A percentile compares a stretch with the other conserved stretches of the same genome.
Evolutionary conservation across 2,888 invertebrate species (phyloP).

Genomic region (Neria commutata): DNA sequence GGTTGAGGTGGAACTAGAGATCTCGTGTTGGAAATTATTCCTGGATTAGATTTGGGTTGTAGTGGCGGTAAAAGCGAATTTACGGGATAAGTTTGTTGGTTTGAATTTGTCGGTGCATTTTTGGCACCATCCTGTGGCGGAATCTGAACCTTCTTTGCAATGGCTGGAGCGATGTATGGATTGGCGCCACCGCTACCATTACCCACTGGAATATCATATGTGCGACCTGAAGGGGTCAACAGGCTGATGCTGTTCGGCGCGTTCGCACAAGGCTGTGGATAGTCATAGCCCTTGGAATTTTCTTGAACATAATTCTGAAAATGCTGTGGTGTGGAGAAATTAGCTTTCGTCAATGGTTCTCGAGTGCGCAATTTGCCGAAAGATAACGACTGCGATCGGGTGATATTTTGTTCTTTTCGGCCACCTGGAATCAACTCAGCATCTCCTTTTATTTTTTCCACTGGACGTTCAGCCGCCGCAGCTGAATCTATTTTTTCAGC

Average conservation of each 20-base stretch:
- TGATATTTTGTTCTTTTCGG: conserved; percentile 39
- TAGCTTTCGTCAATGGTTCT: conserved; percentile 46
- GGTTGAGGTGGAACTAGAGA: conserved; percentile 24
- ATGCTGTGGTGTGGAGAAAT: conserved; percentile 49
- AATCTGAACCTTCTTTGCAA: conserved; percentile 45
- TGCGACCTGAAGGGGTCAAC: conserved; percentile 52
- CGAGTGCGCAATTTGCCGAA: conserved; percentile 30
- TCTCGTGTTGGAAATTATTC: background rate
- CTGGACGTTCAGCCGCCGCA: conserved; percentile 36
- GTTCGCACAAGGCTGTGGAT: conserved; percentile 38
- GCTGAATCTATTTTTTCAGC: conserved; percentile 25
- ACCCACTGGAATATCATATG: conserved; percentile 50
- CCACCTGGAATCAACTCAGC: conserved; percentile 52
- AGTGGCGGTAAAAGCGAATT: conserved; percentile 37
- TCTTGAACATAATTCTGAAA: conserved; percentile 49
- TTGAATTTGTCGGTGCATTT: conserved; percentile 7
- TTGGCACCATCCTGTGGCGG: conserved; percentile 22
- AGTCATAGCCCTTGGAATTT: conserved; percentile 46
- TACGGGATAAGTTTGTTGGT: conserved; percentile 26
- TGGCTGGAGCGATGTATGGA: conserved; percentile 56
- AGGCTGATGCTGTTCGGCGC: conserved; percentile 46
- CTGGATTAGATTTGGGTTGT: conserved; percentile 13
- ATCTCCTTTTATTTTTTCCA: conserved; percentile 57
- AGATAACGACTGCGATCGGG: conserved; percentile 40
- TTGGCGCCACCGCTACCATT: conserved; percentile 47